Evolutionary conservation across 2,888 invertebrate species (phyloP), one percentile per base, ranked within the genome.

Genomic region (Scelioninae gen. 1): DNA sequence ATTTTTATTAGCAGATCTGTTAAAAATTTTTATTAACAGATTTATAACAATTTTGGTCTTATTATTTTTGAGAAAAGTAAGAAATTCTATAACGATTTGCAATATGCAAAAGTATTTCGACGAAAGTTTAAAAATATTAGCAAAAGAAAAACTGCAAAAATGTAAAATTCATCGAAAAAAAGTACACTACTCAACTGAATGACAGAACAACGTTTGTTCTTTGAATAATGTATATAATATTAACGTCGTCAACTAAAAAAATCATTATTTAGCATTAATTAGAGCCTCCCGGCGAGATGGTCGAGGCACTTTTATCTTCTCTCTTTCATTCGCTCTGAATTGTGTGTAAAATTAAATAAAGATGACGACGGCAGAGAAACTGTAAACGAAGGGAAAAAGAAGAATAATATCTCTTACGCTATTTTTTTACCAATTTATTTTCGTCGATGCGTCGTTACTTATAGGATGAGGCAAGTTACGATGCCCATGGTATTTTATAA

Each of bases 201-300:
- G n/a, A 77, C 81, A 75, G 69, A 10, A 45, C 69, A 63, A 85
- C 72, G 32, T 63, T 58, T 78, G 71, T 78, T 74, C 82, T 69
- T 69, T 15, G 55, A 53, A 55, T 47, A 77, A 49, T 63, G 56
- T 31, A 45, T 43, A 38, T 23, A 47, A 65, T 38, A 63, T 58
- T 40, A 53, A n/a, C 29, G 11, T 23, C 34, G 32, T 34, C 51
- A 38, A 55, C 51, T 78, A 86, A 88, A 88, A 90, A 91, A 89
- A 77, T 85, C 32, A 86, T 89, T 86, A 89, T 88, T 91, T 90
- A 90, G 89, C 89, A 85, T 86, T 86, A 87, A 88, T 90, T 89
- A 89, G 87, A 84, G 84, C 43, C 77, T 53, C 51, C 31, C 55
- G 51, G 62, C 38, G 71, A 68, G 71, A 55, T 15, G 47, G 34